phyloP scores from a whole-genome alignment of 2,888 invertebrate genomes.

The Nipponacmea schrenckii region DNA sequence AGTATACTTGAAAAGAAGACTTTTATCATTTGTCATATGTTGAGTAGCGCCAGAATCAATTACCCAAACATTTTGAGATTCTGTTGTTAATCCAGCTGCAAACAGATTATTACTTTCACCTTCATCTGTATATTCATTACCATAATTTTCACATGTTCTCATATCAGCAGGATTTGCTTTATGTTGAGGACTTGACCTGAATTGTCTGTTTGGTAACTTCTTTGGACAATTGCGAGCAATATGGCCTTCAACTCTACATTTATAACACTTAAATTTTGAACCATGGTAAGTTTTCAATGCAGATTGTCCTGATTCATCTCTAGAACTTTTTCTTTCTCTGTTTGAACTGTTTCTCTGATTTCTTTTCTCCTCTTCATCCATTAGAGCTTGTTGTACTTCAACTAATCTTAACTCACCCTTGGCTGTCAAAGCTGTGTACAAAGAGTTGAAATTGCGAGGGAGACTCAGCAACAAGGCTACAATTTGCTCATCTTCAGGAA shows the following conservation, averaged over 20 bases:
- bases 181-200: not conserved
- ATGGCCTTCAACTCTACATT: not conserved
- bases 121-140: no score
- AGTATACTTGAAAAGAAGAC: not conserved
- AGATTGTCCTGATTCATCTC: not conserved
- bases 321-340: not conserved
- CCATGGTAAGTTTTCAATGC: not conserved
- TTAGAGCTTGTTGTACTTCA: not conserved
- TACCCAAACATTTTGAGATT: not conserved
- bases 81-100: not conserved
- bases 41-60: not conserved
- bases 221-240: not conserved
- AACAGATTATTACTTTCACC: not conserved
- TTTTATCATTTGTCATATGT: not conserved
- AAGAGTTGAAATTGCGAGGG: not conserved
- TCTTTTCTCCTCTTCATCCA: not conserved
- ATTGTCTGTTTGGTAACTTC: not conserved
- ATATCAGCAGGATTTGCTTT: not conserved
- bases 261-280: not conserved
- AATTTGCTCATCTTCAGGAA: not conserved
- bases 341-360: not conserved
- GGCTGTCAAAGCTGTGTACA: not conserved
- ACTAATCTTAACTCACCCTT: not conserved
- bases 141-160: not conserved
- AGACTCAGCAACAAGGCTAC: not conserved